Conservation (phyloP, 2,113 vertebrate species). For the Agapornis roseicollis region DNA sequence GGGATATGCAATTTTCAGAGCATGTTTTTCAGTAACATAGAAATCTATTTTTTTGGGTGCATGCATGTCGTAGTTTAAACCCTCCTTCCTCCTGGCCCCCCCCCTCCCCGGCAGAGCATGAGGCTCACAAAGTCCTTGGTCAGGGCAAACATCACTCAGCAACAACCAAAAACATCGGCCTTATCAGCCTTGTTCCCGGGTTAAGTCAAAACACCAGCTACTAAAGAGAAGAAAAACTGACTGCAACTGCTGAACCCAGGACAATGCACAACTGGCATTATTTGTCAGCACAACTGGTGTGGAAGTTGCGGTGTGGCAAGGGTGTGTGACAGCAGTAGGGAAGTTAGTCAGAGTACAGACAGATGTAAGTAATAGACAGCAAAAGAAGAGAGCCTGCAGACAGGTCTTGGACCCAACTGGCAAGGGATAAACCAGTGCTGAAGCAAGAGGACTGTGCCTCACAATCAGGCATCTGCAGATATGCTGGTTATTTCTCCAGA, state of each 20-base stretch:
- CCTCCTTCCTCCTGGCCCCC: too few species aligned
- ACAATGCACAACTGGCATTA: neutral
- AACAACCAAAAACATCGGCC: too few species aligned
- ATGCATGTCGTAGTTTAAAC: too few species aligned
- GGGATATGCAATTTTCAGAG: neutral
- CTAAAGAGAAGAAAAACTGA: too few species aligned
- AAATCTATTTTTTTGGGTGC: neutral
- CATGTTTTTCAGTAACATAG: neutral
- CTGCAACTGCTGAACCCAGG: too few species aligned
- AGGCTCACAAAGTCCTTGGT: too few species aligned
- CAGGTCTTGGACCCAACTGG: neutral
- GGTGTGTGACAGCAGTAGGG: neutral
- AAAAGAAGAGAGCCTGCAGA: neutral
- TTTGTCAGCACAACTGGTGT: neutral
- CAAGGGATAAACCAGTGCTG: neutral
- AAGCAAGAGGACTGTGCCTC: neutral
- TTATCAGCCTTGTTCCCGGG: too few species aligned
- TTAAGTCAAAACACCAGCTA: too few species aligned
- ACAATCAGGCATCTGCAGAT: neutral
- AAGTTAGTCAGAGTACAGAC: neutral
- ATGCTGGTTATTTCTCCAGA: neutral
- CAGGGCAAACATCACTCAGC: too few species aligned
- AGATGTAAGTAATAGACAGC: neutral
- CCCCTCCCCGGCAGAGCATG: too few species aligned
- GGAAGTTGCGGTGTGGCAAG: neutral